Evolutionary conservation across 2,888 invertebrate genomes (phyloP), one percentile per base, ranked within the genome.

Genomic region (Epistrophe eligans): DNA sequence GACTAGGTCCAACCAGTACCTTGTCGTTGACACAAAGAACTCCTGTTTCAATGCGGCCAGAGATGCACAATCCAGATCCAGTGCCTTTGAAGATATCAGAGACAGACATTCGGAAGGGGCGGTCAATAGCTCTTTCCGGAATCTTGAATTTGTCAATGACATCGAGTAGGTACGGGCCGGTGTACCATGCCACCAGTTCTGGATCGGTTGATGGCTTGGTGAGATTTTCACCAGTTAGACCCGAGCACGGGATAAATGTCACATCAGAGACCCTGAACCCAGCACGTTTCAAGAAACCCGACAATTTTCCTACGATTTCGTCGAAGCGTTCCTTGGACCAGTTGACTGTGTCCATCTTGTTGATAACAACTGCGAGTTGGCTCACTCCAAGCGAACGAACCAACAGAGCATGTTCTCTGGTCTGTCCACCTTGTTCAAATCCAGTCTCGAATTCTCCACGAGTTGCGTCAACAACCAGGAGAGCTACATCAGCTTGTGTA

Each of bases 401-500:
- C n/a, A 99, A 94, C 67, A 99, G 93, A 3, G 99, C 98, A 94
- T 99, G 99, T 92, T 99, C 99, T 87, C 99, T 94, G 0, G 99
- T 99, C 93, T 99, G 99, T 1, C 99, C 99, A 13, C 99, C 99
- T 89, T 96, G 95, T 90, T 99, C 99, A 93, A 99, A 99, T 1
- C 99, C 99, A 55, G 99, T 98, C 93, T 99, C 99, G 93, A 99
- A 99, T 93, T 99, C 99, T 32, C 99, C 99, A 89, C 97, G 94
- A 0, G 97, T 97, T 0, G 99, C 98, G 94, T 99, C 99, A 0
- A 99, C 97, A 0, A 99, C 99, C 28, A 99, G 93, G 43, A 99
- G 94, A 15, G 99, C 99, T 0, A 98, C 99, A 94, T 99, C 99
- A 3, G 99, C 99, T 93, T 99, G 99, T 0, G 98, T 97, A 2